A percentile compares a stretch with the other conserved stretches of the same genome.
Evolutionary conservation across 2,797 vertebrate genomes (phyloP).

Genomic region (Chelmon rostratus): DNA sequence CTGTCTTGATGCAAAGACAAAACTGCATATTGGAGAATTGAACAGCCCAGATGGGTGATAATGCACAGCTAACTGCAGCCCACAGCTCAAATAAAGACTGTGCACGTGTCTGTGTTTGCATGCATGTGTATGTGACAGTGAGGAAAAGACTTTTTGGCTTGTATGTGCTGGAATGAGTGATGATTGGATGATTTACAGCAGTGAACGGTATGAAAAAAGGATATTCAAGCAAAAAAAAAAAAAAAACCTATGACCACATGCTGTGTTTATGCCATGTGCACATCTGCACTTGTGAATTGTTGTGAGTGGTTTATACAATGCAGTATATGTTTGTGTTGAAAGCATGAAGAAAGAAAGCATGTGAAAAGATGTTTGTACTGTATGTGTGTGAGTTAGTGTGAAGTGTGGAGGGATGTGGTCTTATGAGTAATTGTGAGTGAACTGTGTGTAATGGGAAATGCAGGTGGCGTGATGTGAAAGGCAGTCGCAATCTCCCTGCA

Average conservation of each 20-base stretch:
- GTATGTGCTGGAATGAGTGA: constrained; percentile 60
- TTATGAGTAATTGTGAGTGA: constrained; percentile 66
- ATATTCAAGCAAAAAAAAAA: constrained; percentile 51
- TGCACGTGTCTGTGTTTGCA: constrained; percentile 52
- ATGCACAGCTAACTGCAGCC: constrained; percentile 47
- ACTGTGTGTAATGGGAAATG: constrained; percentile 82
- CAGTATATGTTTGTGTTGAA: constrained; percentile 57
- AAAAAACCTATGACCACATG: constrained; percentile 68
- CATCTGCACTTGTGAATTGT: constrained; percentile 71
- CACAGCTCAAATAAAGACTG: constrained; percentile 51
- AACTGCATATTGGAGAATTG: constrained; percentile 45
- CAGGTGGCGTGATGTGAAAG: constrained; percentile 87
- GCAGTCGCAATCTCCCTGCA: constrained; percentile 80
- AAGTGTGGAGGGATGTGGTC: constrained; percentile 56
- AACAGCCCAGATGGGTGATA: constrained; percentile 55
- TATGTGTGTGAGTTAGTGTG: constrained; percentile 57
- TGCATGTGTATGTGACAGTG: constrained; percentile 42
- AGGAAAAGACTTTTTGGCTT: constrained; percentile 55
- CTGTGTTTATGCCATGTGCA: constrained; percentile 71
- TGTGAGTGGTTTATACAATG: constrained; percentile 61
- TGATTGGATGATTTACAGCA: constrained; percentile 70
- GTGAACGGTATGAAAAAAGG: constrained; percentile 58
- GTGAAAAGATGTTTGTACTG: constrained; percentile 61
- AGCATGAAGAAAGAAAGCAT: constrained; percentile 52
- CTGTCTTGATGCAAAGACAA: constrained; percentile 53